Evolutionary conservation across 1,140 invertebrate species (phyloP).

Genomic region (Heterodera carotae): DNA sequence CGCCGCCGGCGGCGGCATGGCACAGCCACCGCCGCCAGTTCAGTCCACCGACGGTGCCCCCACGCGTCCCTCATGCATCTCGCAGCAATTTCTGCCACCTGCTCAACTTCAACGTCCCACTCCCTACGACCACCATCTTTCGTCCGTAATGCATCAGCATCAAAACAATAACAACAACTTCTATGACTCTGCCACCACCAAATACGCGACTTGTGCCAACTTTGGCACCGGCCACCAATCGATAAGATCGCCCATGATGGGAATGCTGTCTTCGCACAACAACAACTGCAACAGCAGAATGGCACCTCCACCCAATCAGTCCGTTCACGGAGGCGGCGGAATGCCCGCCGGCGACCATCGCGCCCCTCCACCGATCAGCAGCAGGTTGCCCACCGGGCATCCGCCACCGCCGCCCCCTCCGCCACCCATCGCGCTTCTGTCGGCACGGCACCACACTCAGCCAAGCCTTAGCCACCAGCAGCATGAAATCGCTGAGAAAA

Average conservation of each 20-base stretch:
- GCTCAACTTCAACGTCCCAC: slow-evolving; percentile 1
- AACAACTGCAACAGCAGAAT: neutral
- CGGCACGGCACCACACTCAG: slow-evolving; percentile 15
- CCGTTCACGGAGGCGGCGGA: neutral
- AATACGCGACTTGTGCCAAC: slow-evolving; percentile 11
- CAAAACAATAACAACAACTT: no score
- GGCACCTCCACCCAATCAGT: neutral
- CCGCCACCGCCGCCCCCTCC: slow-evolving; percentile 18
- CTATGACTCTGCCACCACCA: neutral
- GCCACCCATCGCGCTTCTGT: slow-evolving; percentile 10
- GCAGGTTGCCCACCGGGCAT: neutral
- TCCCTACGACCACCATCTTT: slow-evolving; percentile 14
- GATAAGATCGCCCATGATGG: slow-evolving; percentile 10
- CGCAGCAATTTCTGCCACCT: neutral
- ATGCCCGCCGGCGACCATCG: neutral
- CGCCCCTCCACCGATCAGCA: neutral
- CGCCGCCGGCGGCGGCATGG: neutral
- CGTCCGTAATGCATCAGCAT: neutral
- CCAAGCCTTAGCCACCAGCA: slow-evolving; percentile 5
- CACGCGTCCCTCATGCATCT: no score
- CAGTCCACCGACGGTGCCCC: neutral
- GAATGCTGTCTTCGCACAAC: neutral
- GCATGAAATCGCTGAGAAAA: neutral
- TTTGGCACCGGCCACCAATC: neutral
- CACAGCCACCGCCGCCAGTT: slow-evolving; percentile 4